phyloP scores from a whole-genome alignment of 2,888 invertebrate species.

The Bedellia somnulentella region DNA sequence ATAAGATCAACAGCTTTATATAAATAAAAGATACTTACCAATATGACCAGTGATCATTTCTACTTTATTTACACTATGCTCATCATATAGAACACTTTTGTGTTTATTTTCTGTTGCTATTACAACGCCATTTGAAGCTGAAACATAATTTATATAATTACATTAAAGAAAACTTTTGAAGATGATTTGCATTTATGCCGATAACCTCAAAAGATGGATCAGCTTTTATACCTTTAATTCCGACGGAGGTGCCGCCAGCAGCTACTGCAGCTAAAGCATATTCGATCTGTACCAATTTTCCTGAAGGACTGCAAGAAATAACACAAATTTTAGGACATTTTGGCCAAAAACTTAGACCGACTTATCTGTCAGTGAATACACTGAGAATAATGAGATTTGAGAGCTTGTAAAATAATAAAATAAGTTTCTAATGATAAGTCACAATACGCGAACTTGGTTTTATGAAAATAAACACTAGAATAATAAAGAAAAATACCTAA shows the following conservation, averaged over 20 bases:
- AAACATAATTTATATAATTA: conserved; percentile 13
- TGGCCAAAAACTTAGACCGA: conserved; percentile 7
- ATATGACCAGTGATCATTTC: conserved; percentile 91
- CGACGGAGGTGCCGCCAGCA: conserved; percentile 97
- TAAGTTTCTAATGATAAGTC: too few relatives aligned
- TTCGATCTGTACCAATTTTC: conserved; percentile 99
- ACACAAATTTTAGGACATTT: conserved; percentile 11
- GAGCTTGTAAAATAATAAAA: too few relatives aligned
- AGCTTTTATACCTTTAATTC: conserved; percentile 80
- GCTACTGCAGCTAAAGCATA: conserved; percentile 99
- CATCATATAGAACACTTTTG: conserved; percentile 94
- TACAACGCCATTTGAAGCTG: conserved; percentile 97
- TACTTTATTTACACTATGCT: conserved; percentile 94
- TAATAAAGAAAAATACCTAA: conserved; percentile 49
- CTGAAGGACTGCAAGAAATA: conserved; percentile 83
- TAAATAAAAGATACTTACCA: conserved; percentile 20
- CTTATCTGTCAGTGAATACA: too few relatives aligned
- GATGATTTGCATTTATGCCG: not conserved
- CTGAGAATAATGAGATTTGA: too few relatives aligned
- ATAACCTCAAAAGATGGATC: conserved; percentile 9
- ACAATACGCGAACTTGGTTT: too few relatives aligned
- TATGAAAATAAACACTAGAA: too few relatives aligned
- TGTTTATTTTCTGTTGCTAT: conserved; percentile 99
- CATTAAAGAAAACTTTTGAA: not conserved
- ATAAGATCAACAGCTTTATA: too few relatives aligned